phyloP scores from a whole-genome alignment of 2,113 vertebrate genomes.

The Pedionomus torquatus region DNA sequence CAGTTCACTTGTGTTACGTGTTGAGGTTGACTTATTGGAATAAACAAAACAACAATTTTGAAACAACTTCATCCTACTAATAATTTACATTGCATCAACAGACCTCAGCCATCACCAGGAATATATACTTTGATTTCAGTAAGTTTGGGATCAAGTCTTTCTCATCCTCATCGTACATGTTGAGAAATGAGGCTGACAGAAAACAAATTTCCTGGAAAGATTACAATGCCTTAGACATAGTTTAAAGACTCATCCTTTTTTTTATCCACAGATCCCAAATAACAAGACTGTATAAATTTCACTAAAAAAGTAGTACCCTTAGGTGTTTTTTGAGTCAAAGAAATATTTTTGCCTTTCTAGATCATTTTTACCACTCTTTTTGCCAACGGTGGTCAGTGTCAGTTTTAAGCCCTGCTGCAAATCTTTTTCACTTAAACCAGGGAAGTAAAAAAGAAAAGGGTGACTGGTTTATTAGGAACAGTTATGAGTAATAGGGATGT shows the following conservation, averaged over 20 bases:
- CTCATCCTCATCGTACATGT: neutral
- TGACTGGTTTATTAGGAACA: neutral
- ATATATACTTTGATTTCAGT: neutral
- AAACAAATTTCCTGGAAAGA: neutral
- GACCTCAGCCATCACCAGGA: neutral
- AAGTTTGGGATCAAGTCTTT: neutral
- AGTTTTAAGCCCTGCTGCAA: neutral
- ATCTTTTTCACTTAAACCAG: neutral
- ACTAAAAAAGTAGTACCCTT: neutral
- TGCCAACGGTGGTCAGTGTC: neutral
- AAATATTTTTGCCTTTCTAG: neutral
- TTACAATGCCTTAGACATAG: neutral
- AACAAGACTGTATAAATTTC: neutral
- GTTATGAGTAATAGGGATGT: constrained; percentile 1
- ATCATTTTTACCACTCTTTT: neutral
- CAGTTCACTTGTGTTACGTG: neutral
- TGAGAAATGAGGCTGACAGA: neutral
- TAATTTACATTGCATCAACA: neutral
- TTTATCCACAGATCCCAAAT: neutral
- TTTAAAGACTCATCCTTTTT: neutral
- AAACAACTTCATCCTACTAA: neutral
- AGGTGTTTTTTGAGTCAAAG: neutral
- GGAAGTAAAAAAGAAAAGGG: neutral
- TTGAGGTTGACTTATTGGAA: neutral
- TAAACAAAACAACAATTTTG: neutral